These are phyloP conservation scores for Heliconius hermathena DNA, from an alignment of 1,140 invertebrate genomes.

Conservation along the genomic window DNA sequence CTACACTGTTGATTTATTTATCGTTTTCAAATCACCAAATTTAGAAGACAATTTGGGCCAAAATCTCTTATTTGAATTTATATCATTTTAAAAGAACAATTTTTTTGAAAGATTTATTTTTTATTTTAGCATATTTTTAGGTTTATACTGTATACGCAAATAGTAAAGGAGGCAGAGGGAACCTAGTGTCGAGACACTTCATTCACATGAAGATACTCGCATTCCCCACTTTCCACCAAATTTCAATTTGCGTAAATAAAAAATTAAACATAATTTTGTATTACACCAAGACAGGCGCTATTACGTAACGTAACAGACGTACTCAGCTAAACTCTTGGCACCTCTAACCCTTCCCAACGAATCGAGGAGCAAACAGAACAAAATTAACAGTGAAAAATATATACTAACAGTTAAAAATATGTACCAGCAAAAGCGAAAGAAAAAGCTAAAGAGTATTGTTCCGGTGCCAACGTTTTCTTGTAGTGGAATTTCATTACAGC, in stretches of 20 bases:
- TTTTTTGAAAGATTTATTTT: background rate
- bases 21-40: background rate
- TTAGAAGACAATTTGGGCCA: no score
- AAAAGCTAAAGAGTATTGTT: slow-evolving; percentile 14
- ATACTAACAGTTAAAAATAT: slow-evolving; percentile 7
- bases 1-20: no score
- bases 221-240: no score
- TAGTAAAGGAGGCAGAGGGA: no score
- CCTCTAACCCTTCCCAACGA: background rate
- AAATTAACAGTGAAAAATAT: slow-evolving; percentile 8
- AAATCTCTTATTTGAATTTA: no score
- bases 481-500: slow-evolving; percentile 25
- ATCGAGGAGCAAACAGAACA: background rate
- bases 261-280: background rate
- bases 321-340: background rate
- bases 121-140: background rate
- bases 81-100: no score
- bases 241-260: background rate
- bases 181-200: no score
- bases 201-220: no score
- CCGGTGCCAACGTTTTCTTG: slow-evolving; percentile 24
- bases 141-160: no score
- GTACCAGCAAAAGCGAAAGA: slow-evolving; percentile 1
- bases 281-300: background rate
- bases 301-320: background rate